phyloP scores from a whole-genome alignment of 2,113 vertebrate species.

The Neopipo cinnamomea region DNA sequence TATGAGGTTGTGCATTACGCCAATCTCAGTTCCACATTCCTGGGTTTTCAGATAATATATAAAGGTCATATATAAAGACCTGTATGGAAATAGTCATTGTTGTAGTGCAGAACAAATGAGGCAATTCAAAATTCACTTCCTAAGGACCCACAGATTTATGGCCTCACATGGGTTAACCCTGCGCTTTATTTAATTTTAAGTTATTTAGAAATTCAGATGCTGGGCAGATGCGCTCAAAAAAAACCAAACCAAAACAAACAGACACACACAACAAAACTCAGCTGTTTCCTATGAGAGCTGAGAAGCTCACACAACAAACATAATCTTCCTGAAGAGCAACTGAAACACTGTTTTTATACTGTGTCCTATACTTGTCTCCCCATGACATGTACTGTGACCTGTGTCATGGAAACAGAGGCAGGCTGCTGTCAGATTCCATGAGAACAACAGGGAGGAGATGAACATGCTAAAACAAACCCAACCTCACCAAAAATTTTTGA shows the following conservation, averaged over 20 bases:
- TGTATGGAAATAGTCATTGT: background rate
- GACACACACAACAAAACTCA: background rate
- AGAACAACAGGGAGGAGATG: background rate
- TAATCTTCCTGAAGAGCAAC: background rate
- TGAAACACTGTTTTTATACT: background rate
- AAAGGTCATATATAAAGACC: background rate
- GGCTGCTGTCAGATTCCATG: background rate
- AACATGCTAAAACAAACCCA: background rate
- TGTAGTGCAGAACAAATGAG: background rate
- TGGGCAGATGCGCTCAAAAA: conserved; percentile 29
- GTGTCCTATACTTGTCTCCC: background rate
- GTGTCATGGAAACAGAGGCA: background rate
- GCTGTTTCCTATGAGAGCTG: conserved; percentile 47
- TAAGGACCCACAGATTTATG: background rate
- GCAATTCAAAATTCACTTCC: background rate
- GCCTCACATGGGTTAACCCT: background rate
- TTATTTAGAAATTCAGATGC: conserved; percentile 47
- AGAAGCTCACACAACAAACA: conserved; percentile 15
- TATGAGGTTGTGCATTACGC: background rate
- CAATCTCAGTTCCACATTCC: background rate
- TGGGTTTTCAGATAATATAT: background rate
- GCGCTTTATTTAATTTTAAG: conserved; percentile 19
- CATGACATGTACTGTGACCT: background rate
- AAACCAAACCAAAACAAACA: background rate
- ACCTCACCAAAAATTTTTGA: background rate